A percentile compares a stretch with the other conserved stretches of the same genome.
Evolutionary conservation across 2,797 vertebrate genomes (phyloP).

Genomic region (Oreochromis grahami): DNA sequence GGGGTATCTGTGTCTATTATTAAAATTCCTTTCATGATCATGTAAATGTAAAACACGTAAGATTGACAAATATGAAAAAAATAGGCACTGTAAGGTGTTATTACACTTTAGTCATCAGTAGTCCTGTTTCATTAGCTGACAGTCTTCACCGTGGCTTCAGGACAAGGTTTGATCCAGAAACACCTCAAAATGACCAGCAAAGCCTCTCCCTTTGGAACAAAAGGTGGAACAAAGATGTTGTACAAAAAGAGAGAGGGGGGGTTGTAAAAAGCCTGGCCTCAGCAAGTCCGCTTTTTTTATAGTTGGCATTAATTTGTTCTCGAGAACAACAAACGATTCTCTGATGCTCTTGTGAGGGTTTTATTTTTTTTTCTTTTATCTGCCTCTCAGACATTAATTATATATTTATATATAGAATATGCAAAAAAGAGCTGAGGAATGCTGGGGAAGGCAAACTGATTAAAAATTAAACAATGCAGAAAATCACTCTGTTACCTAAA

Average conservation of each 20-base stretch:
- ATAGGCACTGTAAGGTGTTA: not conserved
- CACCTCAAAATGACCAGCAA: conserved; percentile 62
- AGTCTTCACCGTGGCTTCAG: conserved; percentile 30
- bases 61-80: not conserved
- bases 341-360: conserved; percentile 66
- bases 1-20: not conserved
- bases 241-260: conserved; percentile 1
- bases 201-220: conserved; percentile 57
- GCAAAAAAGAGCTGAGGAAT: conserved; percentile 76
- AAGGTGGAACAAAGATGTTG: conserved; percentile 27
- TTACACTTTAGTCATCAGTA: not conserved
- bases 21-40: not conserved
- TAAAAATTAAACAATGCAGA: conserved; percentile 86
- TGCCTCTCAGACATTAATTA: conserved; percentile 80
- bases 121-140: not conserved
- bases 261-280: conserved; percentile 57
- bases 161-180: conserved; percentile 54
- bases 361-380: conserved; percentile 70
- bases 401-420: conserved; percentile 83
- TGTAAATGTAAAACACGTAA: not conserved
- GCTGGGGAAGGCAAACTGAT: conserved; percentile 76
- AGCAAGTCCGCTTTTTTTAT: conserved; percentile 64
- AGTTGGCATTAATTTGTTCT: conserved; percentile 73
- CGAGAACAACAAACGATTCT: conserved; percentile 77
- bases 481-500: conserved; percentile 82